Evolutionary conservation across 2,797 vertebrate genomes (phyloP).

Genomic region (Antennarius maculatus): DNA sequence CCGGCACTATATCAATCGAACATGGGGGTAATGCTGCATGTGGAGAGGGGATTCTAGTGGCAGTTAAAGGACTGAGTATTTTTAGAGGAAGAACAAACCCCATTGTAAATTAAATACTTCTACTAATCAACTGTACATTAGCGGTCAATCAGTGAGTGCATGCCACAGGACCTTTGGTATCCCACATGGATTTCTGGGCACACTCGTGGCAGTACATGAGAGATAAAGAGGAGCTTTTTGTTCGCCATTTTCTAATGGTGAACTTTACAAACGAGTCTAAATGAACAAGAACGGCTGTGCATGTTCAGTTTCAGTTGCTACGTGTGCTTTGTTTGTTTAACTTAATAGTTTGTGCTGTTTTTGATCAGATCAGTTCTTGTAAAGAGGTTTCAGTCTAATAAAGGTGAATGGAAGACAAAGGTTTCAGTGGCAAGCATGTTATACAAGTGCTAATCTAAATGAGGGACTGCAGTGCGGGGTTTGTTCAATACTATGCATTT

Average conservation of each 20-base stretch:
- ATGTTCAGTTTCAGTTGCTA: conserved; percentile 65
- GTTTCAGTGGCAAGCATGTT: conserved; percentile 61
- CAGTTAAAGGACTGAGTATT: conserved; percentile 59
- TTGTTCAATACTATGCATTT: conserved; percentile 27
- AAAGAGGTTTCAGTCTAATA: conserved; percentile 67
- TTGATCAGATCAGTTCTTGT: conserved; percentile 50
- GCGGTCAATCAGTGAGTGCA: conserved; percentile 67
- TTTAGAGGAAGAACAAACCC: conserved; percentile 48
- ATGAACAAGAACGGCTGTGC: conserved; percentile 16
- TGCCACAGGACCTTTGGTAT: conserved; percentile 71
- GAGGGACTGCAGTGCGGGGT: conserved; percentile 21
- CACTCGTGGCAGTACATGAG: conserved; percentile 65
- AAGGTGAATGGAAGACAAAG: conserved; percentile 82
- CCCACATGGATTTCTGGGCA: conserved; percentile 43
- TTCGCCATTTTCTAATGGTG: conserved; percentile 24
- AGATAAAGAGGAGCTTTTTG: conserved; percentile 63
- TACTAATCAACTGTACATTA: conserved; percentile 54
- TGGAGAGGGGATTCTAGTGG: conserved; percentile 50
- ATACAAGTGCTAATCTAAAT: conserved; percentile 61
- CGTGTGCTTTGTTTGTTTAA: conserved; percentile 73
- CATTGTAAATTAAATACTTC: conserved; percentile 41
- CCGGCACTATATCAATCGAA: conserved; percentile 32
- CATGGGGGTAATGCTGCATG: conserved; percentile 46
- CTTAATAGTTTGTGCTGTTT: conserved; percentile 59
- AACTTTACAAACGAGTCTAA: conserved; percentile 37